A percentile compares a stretch with the other conserved stretches of the same genome.
These are phyloP conservation scores for Standfussiana lucernea DNA, from an alignment of 2,888 invertebrate genomes.

Conservation along the genomic window DNA sequence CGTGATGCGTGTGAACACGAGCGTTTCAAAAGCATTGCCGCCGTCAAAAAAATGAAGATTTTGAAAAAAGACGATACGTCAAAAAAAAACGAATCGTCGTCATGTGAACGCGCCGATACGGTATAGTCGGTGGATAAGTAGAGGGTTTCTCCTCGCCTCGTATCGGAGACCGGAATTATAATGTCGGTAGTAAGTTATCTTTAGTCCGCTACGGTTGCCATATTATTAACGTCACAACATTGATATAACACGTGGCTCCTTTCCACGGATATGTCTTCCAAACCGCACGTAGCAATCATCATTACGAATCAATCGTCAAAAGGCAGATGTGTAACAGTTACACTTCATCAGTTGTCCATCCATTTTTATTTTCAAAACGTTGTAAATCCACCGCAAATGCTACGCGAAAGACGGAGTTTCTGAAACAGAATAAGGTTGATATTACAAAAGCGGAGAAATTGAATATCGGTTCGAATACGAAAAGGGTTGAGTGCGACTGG, in stretches of 20 bases:
- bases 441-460: constrained; percentile 55
- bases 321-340: constrained; percentile 88
- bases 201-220: constrained; percentile 77
- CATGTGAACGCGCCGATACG: no score
- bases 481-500: constrained; percentile 81
- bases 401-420: constrained; percentile 61
- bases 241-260: constrained; percentile 79
- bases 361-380: constrained; percentile 68
- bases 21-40: no score
- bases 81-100: no score
- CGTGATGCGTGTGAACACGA: no score
- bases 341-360: constrained; percentile 80
- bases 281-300: constrained; percentile 82
- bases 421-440: constrained; percentile 55
- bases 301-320: constrained; percentile 73
- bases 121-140: constrained; percentile 65
- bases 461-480: constrained; percentile 71
- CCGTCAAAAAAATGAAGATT: no score
- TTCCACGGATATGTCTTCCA: constrained; percentile 80
- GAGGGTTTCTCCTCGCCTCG: constrained; percentile 68
- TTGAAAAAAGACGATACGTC: no score
- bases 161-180: constrained; percentile 79
- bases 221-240: constrained; percentile 85
- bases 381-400: constrained; percentile 34
- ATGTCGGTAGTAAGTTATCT: constrained; percentile 82